Base-by-base conservation (phyloP, 30 jellyfish, hydroid and myxozoan species). In the Aurelia aurita complex sp. Pacific region DNA sequence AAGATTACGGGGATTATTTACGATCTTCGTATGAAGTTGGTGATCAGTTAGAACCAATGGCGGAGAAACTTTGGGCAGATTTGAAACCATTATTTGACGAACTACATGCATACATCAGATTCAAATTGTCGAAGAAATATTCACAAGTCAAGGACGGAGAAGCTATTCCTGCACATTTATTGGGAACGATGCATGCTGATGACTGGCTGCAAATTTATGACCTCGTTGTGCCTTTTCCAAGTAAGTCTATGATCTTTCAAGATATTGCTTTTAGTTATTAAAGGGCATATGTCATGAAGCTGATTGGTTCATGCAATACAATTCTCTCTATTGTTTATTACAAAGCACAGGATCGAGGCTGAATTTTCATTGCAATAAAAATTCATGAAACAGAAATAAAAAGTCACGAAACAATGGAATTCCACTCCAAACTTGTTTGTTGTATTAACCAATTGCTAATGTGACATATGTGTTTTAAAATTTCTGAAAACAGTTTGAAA, bases 181-280 rank as follows among this genome's bases (percentile, higher is more conserved):
- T 95, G 17, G 99, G 99, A 23, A 90, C 90, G 74, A 95, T 95
- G 99, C 90, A 98, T 97, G 96, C 98, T 42, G 98, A 95, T 36
- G 67, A 85, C 15, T 95, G 99, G 99, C 96, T 36, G 43, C 79
- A 79, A 14, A 65, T 95, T 40, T 95, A 79, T 74, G 93, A 85
- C 59, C 76, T 87, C 32, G 96, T 90, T 18, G 92, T 76, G 16
- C 99, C 99, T 2, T 95, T 43, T 82, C 91, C 91, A 80, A 85
- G 99, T 95, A 86, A 67, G 97, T 72, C 29, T 23, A 23, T 23
- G 29, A 23, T 38, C 50, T 38, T 38, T 38, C 5, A 38, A 38
- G 5, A 38, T 38, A 2, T 38, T 38, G 50, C 50, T 38, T 38
- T 38, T 38, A 38, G 50, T 38, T 38, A 38, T 5, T 2, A 38